Evolutionary conservation across 2,113 vertebrate genomes (phyloP), one percentile per base, ranked within the genome.

Genomic region (Oceanites oceanicus): DNA sequence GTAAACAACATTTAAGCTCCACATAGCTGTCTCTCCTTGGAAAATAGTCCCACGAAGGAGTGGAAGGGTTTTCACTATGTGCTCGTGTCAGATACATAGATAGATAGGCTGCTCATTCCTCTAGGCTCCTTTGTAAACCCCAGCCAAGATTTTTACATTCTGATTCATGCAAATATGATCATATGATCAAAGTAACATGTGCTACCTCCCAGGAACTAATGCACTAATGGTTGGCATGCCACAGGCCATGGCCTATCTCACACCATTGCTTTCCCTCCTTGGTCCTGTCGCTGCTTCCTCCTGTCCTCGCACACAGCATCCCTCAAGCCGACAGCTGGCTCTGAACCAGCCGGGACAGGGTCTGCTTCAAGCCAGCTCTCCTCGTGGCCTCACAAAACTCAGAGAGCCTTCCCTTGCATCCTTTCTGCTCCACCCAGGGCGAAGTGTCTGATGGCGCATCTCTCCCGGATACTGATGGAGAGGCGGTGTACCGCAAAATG

Each of bases 141-240:
- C 85, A 67, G 95, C 96, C 95, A 97, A 91, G 91, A 94, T 94
- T 97, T 95, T 91, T 92, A 90, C 93, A 92, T 95, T 95, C 94
- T 91, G 94, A 96, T 94, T 96, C 91, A 96, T 93, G 97, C 85
- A 96, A 97, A 97, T 95, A 56, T 0, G 18, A 91, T 86, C 97
- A 95, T 94, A 90, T 95, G 94, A 96, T 96, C 93, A 95, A 97
- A 97, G 91, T 76, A 97, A 87, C 59, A 75, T 71, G 59, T 90
- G 55, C 84, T 90, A 94, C 97, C 94, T 96, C 95, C 96, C 94
- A 96, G 94, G 88, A 96, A 56, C 87, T 94, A 80, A 21, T 59
- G 87, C 50, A 67, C 92, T 80, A 53, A 70, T 80, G 19, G 5
- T 10, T 83, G 79, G 53, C 3, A 4, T 21, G 82, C 92, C 7